Base-by-base conservation (phyloP, 2,888 invertebrate species). In the Dasypogon diadema region DNA sequence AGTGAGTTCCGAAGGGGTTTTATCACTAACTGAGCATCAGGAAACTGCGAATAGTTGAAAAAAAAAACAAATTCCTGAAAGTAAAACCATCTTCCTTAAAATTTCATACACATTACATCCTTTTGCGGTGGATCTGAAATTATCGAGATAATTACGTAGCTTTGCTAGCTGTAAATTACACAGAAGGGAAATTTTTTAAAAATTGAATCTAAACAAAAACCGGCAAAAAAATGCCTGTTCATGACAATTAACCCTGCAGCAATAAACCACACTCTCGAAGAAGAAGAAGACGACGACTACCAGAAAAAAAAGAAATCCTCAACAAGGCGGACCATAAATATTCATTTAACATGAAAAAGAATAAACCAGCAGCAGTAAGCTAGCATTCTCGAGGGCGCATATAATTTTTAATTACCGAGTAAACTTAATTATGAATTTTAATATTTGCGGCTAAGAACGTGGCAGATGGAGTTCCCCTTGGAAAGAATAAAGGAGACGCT, bases 331-430 rank as follows among this genome's bases (percentile, higher is more conserved):
- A 74, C 74, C 48, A 74, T 74, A 74, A 74, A 74, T 74, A 74
- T 74, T 74, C 74, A 74, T 74, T 74, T 74, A 74, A 74, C 60
- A 58, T 26, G 48, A 24, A 60, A 37, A 74, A 74, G 58, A 74
- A 60, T 58, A 73, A 37, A 56, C 56, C 56, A 56, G 56, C 22
- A 56, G 37, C 30, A 54, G 51, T 34, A 22, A 70, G 42, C 46
- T 46, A 54, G 21, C 54, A 51, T 54, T 70, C 30, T 54, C 12
- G 58, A 58, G 74, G 74, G 58, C 58, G 58, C 58, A 74, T 74
- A 85, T 85, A 84, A 85, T 85, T 85, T 85, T 85, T 85, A 85
- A 85, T 85, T 85, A 85, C 85, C 85, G 85, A 83, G 85, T 85
- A 84, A 85, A 85, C 83, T 85, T 85, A 85, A 85, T 85, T 85